Evolutionary conservation across 1,140 invertebrate genomes (phyloP), one percentile per base, ranked within the genome.

Genomic region (Lerema accius): DNA sequence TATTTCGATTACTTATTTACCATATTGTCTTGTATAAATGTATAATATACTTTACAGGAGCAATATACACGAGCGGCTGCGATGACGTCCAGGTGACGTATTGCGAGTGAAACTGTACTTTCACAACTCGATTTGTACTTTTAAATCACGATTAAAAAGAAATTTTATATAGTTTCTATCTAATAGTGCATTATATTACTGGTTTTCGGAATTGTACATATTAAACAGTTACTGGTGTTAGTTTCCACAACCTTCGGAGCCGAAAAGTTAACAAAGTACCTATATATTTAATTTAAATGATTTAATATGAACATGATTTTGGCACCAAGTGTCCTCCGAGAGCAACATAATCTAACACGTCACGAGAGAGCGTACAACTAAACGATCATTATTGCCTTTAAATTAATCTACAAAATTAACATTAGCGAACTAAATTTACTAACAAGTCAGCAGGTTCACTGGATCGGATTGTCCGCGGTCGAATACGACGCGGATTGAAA

Each of bases 61-160:
- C 37, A 40, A 50, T 19, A 53, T 53, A 26, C 53, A 45, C 28
- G 42, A 43, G 26, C 32, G 55, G 16, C 55, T 46, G 55, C 42
- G 4, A 6, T 9, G 26, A 42, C 11, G 37, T 37, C 16, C 42
- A 37, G 26, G 15, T 28, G 42, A 43, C 23, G 39, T 32, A 43
- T 35, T 23, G 55, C 28, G 28, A 46, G 58, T 59, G 53, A 65
- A 58, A 37, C 16, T 77, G 74, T 77, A 77, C 74, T 74, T 67
- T 63, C 69, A 71, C 72, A 75, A 71, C 67, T 70, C 69, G 56
- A 59, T 83, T 83, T 83, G 80, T 81, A 83, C 80, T 83, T 76
- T 75, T 63, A 65, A 62, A 83, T 81, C 78, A 83, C 80, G 71
- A 67, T 69, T 63, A 69, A 65, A 73, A 68, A 23, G 69, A 13